Base-by-base conservation (phyloP, 2,888 invertebrate genomes). In the Furcula furcula region DNA sequence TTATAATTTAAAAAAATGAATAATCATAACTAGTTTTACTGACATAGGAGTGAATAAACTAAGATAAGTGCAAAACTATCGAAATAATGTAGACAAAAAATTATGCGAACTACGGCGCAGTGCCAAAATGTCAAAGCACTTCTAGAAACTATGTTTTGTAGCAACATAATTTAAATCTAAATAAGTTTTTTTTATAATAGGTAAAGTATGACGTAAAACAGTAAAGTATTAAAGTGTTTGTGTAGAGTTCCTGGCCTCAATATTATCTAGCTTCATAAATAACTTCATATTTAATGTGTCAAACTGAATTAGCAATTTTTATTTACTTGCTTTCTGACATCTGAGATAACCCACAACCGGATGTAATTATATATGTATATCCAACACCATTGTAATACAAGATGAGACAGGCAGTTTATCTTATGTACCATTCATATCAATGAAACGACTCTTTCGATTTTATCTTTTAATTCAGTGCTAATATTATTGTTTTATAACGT, bases 321-420 rank as follows among this genome's bases (percentile, higher is more conserved):
- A 3, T 21, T 4, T 5, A 10, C 10, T 21, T 21, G 21, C 10
- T 10, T 21, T 10, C 10, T n/a, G n/a, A n/a, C n/a, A n/a, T n/a
- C n/a, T n/a, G n/a, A 3, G 26, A 18, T 23, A 29, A 43, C 46
- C 63, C 65, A 44, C 40, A 56, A 56, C 56, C 66, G 48, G 34
- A 50, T 46, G 28, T 50, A n/a, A n/a, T n/a, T 37, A 42, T 30
- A 47, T 37, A 35, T n/a, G 35, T 43, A 33, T 40, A 39, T 41
- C 58, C 58, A 49, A 62, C 75, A 68, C 68, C 71, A 58, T 48
- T 40, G 31, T 48, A 40, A 49, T 36, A 51, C 64, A 68, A 77
- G 78, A 78, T 77, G 77, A 78, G 76, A 77, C 72, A 67, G 76
- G 74, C 65, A 64, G 48, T 45, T 34, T 19, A 40, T 21, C 36